Evolutionary conservation across 2,797 vertebrate genomes (phyloP).

Genomic region (Trachops cirrhosus): DNA sequence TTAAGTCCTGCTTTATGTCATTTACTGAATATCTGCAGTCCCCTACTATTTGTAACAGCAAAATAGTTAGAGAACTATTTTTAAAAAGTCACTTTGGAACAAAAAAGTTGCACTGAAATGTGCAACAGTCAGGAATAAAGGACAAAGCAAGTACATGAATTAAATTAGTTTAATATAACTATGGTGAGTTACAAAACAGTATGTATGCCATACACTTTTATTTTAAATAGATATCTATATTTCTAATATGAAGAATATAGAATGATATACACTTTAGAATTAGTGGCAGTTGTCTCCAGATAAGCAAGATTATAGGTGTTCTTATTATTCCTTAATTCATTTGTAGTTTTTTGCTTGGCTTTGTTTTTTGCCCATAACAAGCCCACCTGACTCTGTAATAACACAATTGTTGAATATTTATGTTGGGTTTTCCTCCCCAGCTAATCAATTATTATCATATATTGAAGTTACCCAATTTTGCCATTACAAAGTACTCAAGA

Average conservation of each 20-base stretch:
- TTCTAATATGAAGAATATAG: not conserved
- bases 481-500: slow-evolving; percentile 9
- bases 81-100: too few species aligned
- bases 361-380: not conserved
- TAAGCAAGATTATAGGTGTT: not conserved
- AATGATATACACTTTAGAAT: not conserved
- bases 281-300: not conserved
- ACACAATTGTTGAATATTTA: not conserved
- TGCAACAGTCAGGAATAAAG: not conserved
- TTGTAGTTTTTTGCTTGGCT: not conserved
- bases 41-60: not conserved
- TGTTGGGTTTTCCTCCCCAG: not conserved
- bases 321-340: not conserved
- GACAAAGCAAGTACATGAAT: not conserved
- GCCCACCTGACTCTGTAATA: not conserved
- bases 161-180: not conserved
- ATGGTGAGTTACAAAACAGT: not conserved
- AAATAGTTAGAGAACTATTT: not conserved
- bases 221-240: not conserved
- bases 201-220: not conserved
- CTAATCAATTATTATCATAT: not conserved
- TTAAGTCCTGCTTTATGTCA: not conserved
- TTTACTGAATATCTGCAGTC: not conserved
- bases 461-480: not conserved
- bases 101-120: too few species aligned